These are phyloP conservation scores for Dissostichus mawsoni DNA, from an alignment of 2,113 vertebrate genomes.

Conservation along the genomic window DNA sequence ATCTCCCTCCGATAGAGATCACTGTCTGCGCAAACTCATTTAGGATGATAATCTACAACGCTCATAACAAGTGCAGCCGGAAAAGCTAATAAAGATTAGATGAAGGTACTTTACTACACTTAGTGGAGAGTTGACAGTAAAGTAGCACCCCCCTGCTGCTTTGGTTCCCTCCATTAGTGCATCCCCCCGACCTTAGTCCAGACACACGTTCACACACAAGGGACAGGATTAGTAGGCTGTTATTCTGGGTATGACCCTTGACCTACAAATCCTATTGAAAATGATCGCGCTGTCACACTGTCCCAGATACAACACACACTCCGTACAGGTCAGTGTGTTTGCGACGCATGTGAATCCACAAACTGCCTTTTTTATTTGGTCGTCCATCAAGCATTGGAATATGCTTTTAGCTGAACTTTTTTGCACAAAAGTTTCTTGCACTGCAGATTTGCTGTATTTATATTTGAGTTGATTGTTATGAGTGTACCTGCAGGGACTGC, in stretches of 20 bases:
- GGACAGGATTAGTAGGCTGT: slow-evolving; percentile 68
- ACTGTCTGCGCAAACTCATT: slow-evolving; percentile 65
- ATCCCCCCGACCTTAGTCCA: slow-evolving; percentile 38
- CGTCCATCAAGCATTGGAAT: too few species aligned
- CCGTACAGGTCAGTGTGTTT: slow-evolving; percentile 25
- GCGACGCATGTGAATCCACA: not conserved
- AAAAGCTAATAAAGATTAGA: slow-evolving; percentile 55
- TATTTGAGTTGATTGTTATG: too few species aligned
- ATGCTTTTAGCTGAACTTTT: too few species aligned
- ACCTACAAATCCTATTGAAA: slow-evolving; percentile 76
- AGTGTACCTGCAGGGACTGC: too few species aligned
- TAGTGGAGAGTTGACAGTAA: slow-evolving; percentile 1
- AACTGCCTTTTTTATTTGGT: not conserved
- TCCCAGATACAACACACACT: slow-evolving; percentile 58
- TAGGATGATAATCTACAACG: slow-evolving; percentile 60
- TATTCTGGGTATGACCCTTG: slow-evolving; percentile 66
- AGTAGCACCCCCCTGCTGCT: not conserved
- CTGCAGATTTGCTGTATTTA: too few species aligned
- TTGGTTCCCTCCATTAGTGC: slow-evolving; percentile 34
- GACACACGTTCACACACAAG: slow-evolving; percentile 58
- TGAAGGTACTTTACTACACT: slow-evolving; percentile 15
- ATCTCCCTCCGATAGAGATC: slow-evolving; percentile 65
- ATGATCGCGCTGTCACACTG: slow-evolving; percentile 64
- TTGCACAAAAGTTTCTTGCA: too few species aligned
- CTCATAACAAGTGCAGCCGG: slow-evolving; percentile 55